Conservation (phyloP, 2,888 invertebrate species). For the Agriopis leucophaearia region DNA sequence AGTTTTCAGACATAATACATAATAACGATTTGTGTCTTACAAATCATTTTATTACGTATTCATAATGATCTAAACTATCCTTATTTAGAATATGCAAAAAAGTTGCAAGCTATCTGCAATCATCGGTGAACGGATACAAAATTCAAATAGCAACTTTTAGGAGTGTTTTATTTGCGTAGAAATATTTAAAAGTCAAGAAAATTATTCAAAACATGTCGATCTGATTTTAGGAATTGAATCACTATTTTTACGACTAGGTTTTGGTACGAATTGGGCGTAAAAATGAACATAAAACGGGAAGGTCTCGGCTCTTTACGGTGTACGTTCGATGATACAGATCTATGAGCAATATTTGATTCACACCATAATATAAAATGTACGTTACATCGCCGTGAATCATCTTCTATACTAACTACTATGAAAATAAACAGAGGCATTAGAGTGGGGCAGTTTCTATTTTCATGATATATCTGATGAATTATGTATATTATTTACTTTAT, state of each 20-base stretch:
- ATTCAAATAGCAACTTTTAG: neutral
- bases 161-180: neutral
- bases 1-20: neutral
- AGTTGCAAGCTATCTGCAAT: neutral
- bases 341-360: conserved; percentile 61
- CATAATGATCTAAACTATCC: neutral
- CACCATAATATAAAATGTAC: conserved; percentile 39
- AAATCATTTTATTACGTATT: conserved; percentile 4
- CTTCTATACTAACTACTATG: neutral
- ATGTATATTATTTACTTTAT: too few relatives aligned
- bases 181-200: conserved; percentile 2
- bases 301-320: conserved; percentile 65
- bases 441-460: too few relatives aligned
- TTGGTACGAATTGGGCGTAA: conserved; percentile 54
- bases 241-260: conserved; percentile 61
- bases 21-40: neutral
- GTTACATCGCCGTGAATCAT: conserved; percentile 29
- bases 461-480: too few relatives aligned
- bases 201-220: conserved; percentile 56
- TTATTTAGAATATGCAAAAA: neutral
- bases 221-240: conserved; percentile 44
- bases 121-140: neutral
- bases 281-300: conserved; percentile 67
- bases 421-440: neutral
- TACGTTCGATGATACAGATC: conserved; percentile 58